Conservation (phyloP, 2,113 vertebrate species). For the Casuarius casuarius region DNA sequence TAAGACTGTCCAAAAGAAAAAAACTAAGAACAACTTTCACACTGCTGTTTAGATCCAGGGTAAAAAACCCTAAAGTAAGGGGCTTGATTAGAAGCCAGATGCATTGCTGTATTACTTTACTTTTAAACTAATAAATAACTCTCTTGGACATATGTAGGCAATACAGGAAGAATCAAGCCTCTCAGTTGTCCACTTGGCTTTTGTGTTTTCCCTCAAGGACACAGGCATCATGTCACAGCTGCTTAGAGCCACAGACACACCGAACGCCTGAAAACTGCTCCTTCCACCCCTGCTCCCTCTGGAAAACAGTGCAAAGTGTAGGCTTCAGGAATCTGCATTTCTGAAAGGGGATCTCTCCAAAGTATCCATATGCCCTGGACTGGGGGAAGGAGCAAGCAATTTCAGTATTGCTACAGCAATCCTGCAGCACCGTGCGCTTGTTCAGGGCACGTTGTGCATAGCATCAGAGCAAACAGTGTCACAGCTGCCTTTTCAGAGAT, state of each 20-base stretch:
- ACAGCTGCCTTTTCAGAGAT: not conserved
- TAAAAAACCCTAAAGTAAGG: not conserved
- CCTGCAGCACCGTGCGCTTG: not conserved
- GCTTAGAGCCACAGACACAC: not conserved
- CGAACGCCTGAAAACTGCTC: not conserved
- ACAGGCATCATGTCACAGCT: not conserved
- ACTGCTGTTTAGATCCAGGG: not conserved
- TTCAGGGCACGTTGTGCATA: not conserved
- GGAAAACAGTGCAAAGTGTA: not conserved
- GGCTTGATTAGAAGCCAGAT: not conserved
- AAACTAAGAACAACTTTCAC: not conserved
- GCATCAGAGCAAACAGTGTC: not conserved
- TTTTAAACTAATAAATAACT: not conserved
- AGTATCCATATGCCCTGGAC: too few relatives aligned
- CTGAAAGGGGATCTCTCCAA: not conserved
- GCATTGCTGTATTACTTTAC: not conserved
- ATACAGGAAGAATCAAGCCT: not conserved
- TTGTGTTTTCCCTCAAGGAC: not conserved
- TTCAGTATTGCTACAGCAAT: not conserved
- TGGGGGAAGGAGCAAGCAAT: not conserved
- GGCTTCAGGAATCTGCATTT: not conserved
- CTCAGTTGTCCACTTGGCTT: not conserved
- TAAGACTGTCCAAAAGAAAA: not conserved
- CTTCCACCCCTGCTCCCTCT: not conserved
- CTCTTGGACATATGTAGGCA: not conserved